Base-by-base conservation (phyloP, 1,140 invertebrate genomes). In the Drosophila albomicans region DNA sequence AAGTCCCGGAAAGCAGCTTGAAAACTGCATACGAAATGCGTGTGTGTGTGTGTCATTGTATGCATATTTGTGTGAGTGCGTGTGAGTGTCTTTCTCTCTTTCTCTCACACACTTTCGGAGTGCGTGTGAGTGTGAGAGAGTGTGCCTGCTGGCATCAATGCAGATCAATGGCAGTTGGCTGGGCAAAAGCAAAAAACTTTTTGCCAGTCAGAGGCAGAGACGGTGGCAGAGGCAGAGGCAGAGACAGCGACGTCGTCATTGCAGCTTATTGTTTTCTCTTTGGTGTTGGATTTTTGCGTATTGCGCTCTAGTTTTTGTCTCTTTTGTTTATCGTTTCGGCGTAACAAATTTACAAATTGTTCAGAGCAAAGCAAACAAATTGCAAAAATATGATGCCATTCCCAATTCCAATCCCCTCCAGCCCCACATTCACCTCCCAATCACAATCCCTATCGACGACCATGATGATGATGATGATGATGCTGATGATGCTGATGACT, bases 261-360 rank as follows among this genome's bases (percentile, higher is more conserved):
- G 64, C 41, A 77, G 69, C 69, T 77, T 77, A 74, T 77, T 67
- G 69, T 67, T 77, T 68, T 67, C 58, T 73, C 69, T 77, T 73
- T 74, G 69, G 54, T 32, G 13, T 72, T 56, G 54, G 46, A 72
- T 63, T 66, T 73, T 65, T 69, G 72, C 57, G 57, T 58, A 51
- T 49, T 75, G 54, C 62, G 13, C 68, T 65, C 65, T 66, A 51
- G 56, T 84, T 70, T 63, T 52, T 72, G 63, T 69, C 67, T 70
- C 20, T 63, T 43, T 59, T 71, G 65, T 66, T 80, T 78, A 67
- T 66, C 62, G 45, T 78, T 78, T 78, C 35, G 75, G 48, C 78
- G 65, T 71, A 64, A 69, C 65, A 89, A 89, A 82, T 90, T 81
- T 89, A 89, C 81, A 89, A 88, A 81, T 81, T 89, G 81, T 66